Conservation (phyloP, 2,113 vertebrate genomes). For the Verasper variegatus region DNA sequence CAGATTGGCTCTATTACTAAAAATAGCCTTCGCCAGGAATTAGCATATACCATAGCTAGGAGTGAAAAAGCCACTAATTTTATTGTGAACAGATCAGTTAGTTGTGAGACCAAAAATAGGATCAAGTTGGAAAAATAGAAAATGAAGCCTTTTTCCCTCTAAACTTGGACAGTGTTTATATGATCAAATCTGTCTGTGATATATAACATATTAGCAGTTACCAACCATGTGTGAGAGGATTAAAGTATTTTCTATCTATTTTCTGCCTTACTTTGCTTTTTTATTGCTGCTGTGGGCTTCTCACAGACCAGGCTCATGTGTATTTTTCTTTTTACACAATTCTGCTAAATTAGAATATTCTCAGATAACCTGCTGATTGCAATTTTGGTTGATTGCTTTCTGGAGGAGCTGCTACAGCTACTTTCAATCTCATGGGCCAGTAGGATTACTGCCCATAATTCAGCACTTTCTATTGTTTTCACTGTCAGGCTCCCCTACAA, state of each 20-base stretch:
- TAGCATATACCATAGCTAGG: conserved; percentile 25
- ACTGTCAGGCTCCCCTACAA: conserved; percentile 27
- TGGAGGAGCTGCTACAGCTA: conserved; percentile 48
- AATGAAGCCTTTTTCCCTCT: background rate
- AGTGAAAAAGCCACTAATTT: conserved; percentile 35
- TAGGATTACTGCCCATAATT: conserved; percentile 58
- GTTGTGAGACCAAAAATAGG: conserved; percentile 20
- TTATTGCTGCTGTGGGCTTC: conserved; percentile 32
- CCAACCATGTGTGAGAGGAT: background rate
- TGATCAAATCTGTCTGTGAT: background rate
- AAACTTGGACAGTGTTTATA: background rate
- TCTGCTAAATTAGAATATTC: conserved; percentile 40
- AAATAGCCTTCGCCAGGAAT: conserved; percentile 39
- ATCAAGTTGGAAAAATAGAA: background rate
- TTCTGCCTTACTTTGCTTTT: conserved; percentile 39
- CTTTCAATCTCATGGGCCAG: conserved; percentile 48
- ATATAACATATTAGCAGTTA: background rate
- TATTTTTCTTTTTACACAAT: conserved; percentile 19
- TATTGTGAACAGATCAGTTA: conserved; percentile 19
- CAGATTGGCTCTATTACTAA: conserved; percentile 54
- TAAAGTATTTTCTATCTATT: conserved; percentile 8
- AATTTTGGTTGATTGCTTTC: conserved; percentile 57
- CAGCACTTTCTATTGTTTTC: conserved; percentile 53
- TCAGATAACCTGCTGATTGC: conserved; percentile 58
- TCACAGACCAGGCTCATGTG: conserved; percentile 24